Evolutionary conservation across 2,113 vertebrate genomes (phyloP), one percentile per base, ranked within the genome.

Genomic region (Ceyx margarethae): DNA sequence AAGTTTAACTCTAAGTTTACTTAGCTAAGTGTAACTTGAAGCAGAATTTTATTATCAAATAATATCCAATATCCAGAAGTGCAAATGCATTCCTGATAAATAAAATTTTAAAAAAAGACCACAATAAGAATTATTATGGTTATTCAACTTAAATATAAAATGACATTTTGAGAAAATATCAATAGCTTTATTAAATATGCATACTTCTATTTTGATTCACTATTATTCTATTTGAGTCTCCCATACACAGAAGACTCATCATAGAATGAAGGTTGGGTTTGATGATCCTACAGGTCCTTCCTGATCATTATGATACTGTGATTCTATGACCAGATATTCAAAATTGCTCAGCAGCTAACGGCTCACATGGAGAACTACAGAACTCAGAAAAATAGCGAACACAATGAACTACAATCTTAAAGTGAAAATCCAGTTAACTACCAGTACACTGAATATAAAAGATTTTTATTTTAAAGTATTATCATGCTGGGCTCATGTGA

Each of bases 391-490:
- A 89, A 28, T 0, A 72, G 42, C 76, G 85, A 72, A 68, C 2
- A 2, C 60, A 87, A 81, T 16, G 13, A 95, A 85, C 21, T 54
- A 21, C 46, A 91, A 53, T 35, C 43, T 82, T 53, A 75, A 48
- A 65, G 48, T 48, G 46, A 91, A 91, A 90, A 90, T 56, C 51
- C 14, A 69, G 42, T 65, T 95, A 91, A 69, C 18, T 65, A 82
- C 13, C 5, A 51, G 28, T 40, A 83, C 31, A 57, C 10, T 75
- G 56, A 83, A 80, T 90, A 91, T 1, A 74, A 91, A 66, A 13
- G 19, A 66, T 51, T 93, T 91, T 90, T 67, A 62, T 79, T 89
- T 94, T 62, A 73, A 87, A 73, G 56, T 76, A 69, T 10, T 66
- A 42, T 40, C 87, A 89, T 17, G 61, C 72, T 91, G 75, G 82